A percentile compares a stretch with the other conserved stretches of the same genome.
These are phyloP conservation scores for Tretioscincus oriximinensis DNA, from an alignment of 2,113 vertebrate genomes.

Conservation along the genomic window DNA sequence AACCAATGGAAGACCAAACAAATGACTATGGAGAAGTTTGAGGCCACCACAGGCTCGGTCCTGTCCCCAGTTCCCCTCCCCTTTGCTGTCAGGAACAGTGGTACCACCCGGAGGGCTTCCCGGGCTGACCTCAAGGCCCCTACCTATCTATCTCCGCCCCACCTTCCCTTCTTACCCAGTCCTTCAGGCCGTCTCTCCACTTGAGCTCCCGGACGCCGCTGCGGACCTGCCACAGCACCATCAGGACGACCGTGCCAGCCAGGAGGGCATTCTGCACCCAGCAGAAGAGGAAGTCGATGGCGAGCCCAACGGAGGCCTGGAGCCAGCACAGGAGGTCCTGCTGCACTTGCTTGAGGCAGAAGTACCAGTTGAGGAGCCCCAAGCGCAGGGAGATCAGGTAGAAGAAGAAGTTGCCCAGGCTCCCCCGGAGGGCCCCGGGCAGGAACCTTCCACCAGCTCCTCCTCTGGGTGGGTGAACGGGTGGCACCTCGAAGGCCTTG, in stretches of 20 bases:
- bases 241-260: constrained; percentile 12
- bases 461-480: background rate
- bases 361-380: constrained; percentile 9
- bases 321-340: background rate
- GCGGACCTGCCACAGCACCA: background rate
- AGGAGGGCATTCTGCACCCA: constrained; percentile 15
- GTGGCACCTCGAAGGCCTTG: background rate
- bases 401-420: background rate
- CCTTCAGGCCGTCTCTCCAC: background rate
- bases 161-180: background rate
- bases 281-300: background rate
- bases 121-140: background rate
- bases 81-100: background rate
- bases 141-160: background rate
- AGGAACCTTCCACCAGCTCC: too few relatives aligned
- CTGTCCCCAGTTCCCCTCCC: too few relatives aligned
- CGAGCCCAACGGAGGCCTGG: constrained; percentile 1
- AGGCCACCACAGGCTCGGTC: too few relatives aligned
- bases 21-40: too few relatives aligned
- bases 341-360: background rate
- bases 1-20: too few relatives aligned
- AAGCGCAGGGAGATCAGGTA: background rate
- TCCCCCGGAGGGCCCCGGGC: background rate
- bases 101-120: background rate
- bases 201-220: background rate